Percentiles rank a stretch among this genome's conserved stretches.
phyloP scores from a whole-genome alignment of 2,888 invertebrate genomes.

The Micoletzkya japonica region DNA sequence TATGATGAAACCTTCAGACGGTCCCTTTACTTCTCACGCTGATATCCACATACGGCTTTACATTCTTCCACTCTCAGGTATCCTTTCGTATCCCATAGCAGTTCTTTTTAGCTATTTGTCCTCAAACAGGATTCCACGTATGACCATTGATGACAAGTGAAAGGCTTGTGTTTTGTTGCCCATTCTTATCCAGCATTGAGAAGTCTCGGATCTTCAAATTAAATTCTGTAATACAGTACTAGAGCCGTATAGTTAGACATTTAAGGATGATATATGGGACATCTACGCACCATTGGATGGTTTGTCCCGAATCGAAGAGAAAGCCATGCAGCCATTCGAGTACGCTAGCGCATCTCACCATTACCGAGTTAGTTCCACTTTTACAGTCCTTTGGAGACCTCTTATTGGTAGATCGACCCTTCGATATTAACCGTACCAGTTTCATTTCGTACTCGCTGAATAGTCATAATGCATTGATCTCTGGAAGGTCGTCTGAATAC shows the following conservation, averaged over 20 bases:
- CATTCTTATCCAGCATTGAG: no score
- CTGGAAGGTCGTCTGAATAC: no score
- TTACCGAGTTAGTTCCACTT: constrained; percentile 51
- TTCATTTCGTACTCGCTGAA: no score
- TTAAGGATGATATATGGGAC: constrained; percentile 62
- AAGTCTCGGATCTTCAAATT: no score
- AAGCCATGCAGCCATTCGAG: constrained; percentile 53
- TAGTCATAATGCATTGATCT: no score
- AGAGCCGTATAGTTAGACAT: no score
- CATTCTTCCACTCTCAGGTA: constrained; percentile 52
- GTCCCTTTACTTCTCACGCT: constrained; percentile 52
- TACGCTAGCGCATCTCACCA: constrained; percentile 56
- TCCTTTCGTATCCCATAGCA: constrained; percentile 35
- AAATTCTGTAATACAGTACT: no score
- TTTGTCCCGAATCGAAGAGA: constrained; percentile 52
- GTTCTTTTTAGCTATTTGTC: no score
- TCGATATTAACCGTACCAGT: no score
- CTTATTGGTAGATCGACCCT: no score
- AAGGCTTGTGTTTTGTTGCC: no score
- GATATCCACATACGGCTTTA: constrained; percentile 53
- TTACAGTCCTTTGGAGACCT: no score
- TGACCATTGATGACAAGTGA: not conserved
- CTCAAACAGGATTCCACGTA: not conserved
- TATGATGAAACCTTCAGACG: constrained; percentile 39
- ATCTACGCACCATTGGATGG: constrained; percentile 61